Evolutionary conservation across 2,797 vertebrate genomes (phyloP).

Genomic region (Bryconaethiops microstoma): DNA sequence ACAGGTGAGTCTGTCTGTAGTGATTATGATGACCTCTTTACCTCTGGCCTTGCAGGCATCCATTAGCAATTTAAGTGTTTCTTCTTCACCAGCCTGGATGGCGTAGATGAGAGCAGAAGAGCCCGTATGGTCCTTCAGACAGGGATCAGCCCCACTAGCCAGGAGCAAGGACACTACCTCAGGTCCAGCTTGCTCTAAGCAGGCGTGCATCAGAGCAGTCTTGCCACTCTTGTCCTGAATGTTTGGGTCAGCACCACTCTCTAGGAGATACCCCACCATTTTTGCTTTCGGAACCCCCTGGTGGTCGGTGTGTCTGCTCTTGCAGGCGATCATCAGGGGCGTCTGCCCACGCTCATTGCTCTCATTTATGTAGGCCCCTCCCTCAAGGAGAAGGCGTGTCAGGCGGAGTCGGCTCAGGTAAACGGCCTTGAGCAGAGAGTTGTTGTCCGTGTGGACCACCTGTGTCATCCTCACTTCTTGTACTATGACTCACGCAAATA

Average conservation of each 20-base stretch:
- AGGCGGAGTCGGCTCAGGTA: slow-evolving; percentile 89
- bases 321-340: slow-evolving; percentile 90
- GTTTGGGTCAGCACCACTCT: slow-evolving; percentile 91
- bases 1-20: slow-evolving; percentile 75
- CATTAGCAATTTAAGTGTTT: slow-evolving; percentile 83
- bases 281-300: slow-evolving; percentile 86
- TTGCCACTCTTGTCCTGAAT: slow-evolving; percentile 92
- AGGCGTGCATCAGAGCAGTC: slow-evolving; percentile 91
- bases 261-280: slow-evolving; percentile 90
- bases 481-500: slow-evolving; percentile 3
- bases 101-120: slow-evolving; percentile 87
- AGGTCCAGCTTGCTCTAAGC: slow-evolving; percentile 79
- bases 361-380: slow-evolving; percentile 91
- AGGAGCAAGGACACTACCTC: slow-evolving; percentile 86
- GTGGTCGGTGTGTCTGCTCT: slow-evolving; percentile 80
- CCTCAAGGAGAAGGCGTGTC: slow-evolving; percentile 88
- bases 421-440: slow-evolving; percentile 88
- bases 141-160: slow-evolving; percentile 81
- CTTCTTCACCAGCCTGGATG: slow-evolving; percentile 82
- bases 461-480: slow-evolving; percentile 55
- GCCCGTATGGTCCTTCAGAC: slow-evolving; percentile 84
- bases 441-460: slow-evolving; percentile 78
- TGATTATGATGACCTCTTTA: slow-evolving; percentile 94
- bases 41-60: slow-evolving; percentile 87
- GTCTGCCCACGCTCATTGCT: slow-evolving; percentile 90